phyloP scores from a whole-genome alignment of 1,140 invertebrate species.

The Sitophilus oryzae region DNA sequence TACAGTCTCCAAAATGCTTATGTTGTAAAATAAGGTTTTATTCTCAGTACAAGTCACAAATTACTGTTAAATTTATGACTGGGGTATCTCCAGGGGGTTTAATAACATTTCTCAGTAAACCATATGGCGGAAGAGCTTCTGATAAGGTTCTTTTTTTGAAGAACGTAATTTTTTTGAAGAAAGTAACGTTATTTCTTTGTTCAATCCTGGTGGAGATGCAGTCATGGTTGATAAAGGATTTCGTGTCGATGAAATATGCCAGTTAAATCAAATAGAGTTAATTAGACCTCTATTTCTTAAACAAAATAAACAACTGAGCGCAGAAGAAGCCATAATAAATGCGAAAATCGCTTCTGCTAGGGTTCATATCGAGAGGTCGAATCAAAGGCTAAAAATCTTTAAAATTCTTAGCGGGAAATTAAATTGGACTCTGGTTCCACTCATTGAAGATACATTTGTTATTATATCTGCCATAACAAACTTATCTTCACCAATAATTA shows the following conservation, averaged over 20 bases:
- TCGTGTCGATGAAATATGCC: slow-evolving; percentile 15
- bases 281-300: slow-evolving; percentile 17
- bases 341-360: slow-evolving; percentile 24
- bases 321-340: slow-evolving; percentile 23
- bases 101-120: slow-evolving; percentile 31
- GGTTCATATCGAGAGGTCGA: too few species aligned
- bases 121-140: slow-evolving; percentile 32
- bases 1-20: background rate
- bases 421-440: too few species aligned
- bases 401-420: slow-evolving; percentile 7
- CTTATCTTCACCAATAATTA: too few species aligned
- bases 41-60: slow-evolving; percentile 26
- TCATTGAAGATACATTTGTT: too few species aligned
- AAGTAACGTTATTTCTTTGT: slow-evolving; percentile 25
- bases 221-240: slow-evolving; percentile 36
- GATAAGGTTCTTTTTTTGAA: too few species aligned
- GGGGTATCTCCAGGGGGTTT: slow-evolving; percentile 33
- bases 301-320: slow-evolving; percentile 12
- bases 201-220: slow-evolving; percentile 30
- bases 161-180: too few species aligned
- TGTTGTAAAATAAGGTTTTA: too few species aligned
- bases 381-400: slow-evolving; percentile 15
- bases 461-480: too few species aligned
- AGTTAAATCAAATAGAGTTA: slow-evolving; percentile 7
- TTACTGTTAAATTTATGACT: slow-evolving; percentile 36